phyloP scores from a whole-genome alignment of 2,888 invertebrate genomes.

The Nycteola revayana region DNA sequence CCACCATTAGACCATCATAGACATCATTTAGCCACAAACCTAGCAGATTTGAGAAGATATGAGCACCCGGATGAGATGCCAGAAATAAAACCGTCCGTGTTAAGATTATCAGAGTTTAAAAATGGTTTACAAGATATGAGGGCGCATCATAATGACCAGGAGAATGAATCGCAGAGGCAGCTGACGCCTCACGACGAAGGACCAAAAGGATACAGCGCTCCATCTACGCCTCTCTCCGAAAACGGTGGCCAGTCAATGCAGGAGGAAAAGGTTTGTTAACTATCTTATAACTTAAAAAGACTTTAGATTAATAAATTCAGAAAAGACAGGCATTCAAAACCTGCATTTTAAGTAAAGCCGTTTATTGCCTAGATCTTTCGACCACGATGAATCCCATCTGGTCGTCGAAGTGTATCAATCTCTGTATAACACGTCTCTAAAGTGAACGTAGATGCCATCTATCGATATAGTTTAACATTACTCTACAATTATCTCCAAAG shows the following conservation, averaged over 20 bases:
- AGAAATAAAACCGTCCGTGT: conserved; percentile 76
- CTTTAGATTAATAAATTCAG: no score
- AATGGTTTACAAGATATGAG: conserved; percentile 71
- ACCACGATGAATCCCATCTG: no score
- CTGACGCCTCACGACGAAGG: conserved; percentile 75
- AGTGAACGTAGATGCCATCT: no score
- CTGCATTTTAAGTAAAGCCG: no score
- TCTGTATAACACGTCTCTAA: no score
- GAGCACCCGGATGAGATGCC: conserved; percentile 76
- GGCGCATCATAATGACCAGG: conserved; percentile 59
- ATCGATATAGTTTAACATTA: no score
- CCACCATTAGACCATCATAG: conserved; percentile 73
- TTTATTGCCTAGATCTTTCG: no score
- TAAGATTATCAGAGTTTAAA: conserved; percentile 76
- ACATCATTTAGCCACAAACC: conserved; percentile 72
- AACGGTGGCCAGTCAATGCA: conserved; percentile 73
- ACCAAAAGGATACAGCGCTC: conserved; percentile 76
- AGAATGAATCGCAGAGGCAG: conserved; percentile 71
- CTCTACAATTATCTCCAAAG: no score
- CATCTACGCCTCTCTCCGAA: conserved; percentile 76
- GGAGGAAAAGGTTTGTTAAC: conserved; percentile 74
- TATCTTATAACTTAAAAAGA: no score
- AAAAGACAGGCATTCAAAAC: no score
- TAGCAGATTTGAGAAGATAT: conserved; percentile 74
- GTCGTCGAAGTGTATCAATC: no score